These are phyloP conservation scores for Gastracanthus pulcherrimus DNA, from an alignment of 2,888 invertebrate species.

Conservation along the genomic window DNA sequence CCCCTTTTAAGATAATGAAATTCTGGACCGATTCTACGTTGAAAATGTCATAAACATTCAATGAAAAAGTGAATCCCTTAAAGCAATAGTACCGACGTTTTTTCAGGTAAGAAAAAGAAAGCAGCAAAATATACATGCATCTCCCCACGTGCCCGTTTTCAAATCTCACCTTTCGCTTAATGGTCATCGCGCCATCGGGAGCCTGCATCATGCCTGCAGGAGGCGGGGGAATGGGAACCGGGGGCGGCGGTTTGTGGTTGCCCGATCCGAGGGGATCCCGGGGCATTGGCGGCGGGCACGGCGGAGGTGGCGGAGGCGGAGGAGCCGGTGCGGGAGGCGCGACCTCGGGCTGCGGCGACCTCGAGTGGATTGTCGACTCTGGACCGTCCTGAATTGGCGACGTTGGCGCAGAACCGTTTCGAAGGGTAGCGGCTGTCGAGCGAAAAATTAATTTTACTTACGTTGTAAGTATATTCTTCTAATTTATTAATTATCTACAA, in stretches of 20 bases:
- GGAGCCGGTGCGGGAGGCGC: slow-evolving; percentile 80
- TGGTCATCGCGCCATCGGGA: slow-evolving; percentile 93
- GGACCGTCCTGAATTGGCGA: slow-evolving; percentile 68
- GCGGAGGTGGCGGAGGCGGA: slow-evolving; percentile 79
- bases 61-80: too few relatives aligned
- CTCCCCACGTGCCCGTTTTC: too few relatives aligned
- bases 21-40: too few relatives aligned
- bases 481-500: neutral
- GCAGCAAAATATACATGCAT: neutral
- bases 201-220: slow-evolving; percentile 89
- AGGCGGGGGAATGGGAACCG: slow-evolving; percentile 84
- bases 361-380: slow-evolving; percentile 60
- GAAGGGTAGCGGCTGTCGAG: slow-evolving; percentile 64
- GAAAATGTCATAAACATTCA: too few relatives aligned
- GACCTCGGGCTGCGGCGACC: slow-evolving; percentile 75
- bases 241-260: slow-evolving; percentile 75
- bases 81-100: too few relatives aligned
- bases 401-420: slow-evolving; percentile 69
- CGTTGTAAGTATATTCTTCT: neutral
- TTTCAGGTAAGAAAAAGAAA: neutral
- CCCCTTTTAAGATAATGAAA: too few relatives aligned
- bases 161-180: slow-evolving; percentile 88
- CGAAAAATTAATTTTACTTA: neutral
- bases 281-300: slow-evolving; percentile 79
- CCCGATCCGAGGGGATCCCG: slow-evolving; percentile 77